Evolutionary conservation across 2,113 vertebrate genomes (phyloP), one percentile per base, ranked within the genome.

Genomic region (Antigone vipio): DNA sequence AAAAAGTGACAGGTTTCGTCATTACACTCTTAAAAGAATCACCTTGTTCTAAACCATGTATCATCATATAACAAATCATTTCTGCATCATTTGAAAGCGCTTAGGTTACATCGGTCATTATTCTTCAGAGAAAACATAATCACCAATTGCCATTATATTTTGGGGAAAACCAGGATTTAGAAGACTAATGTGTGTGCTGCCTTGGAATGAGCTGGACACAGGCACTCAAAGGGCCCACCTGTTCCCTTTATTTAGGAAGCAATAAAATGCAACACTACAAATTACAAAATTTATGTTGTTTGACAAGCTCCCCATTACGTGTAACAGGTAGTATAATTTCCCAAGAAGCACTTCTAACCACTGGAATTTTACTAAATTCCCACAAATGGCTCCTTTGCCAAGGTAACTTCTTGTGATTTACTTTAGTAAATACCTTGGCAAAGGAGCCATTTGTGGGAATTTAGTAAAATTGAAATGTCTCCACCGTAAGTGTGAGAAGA

Each of bases 111-210:
- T 1, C 3, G 0, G 27, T 55, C 45, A 68, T 49, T 27, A 75
- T 15, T 71, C 60, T 74, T 72, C 60, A 91, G 35, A 67, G 47
- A 78, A 47, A 90, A 81, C 6, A 63, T 24, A 47, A 78, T 16
- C 15, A 42, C 2, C 26, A 89, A 79, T 23, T 58, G 21, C 6
- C 17, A 60, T 44, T 22, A 17, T 12, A 50, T n/a, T 79, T 49
- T 47, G 26, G 21, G 8, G 7, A 11, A 84, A 95, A 86, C 0
- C 6, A 69, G 7, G 45, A 47, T 75, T 40, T 63, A 56, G 67
- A 66, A 82, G 40, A 89, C 5, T 53, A 47, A 56, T 5, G 11
- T 0, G 0, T 0, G 0, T 35, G 4, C 32, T 62, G 12, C 45
- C 35, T 67, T 62, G 17, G 49, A 85, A 79, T 19, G 15, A 82